phyloP scores from a whole-genome alignment of 2,797 vertebrate species.

The Gobionotothen gibberifrons region DNA sequence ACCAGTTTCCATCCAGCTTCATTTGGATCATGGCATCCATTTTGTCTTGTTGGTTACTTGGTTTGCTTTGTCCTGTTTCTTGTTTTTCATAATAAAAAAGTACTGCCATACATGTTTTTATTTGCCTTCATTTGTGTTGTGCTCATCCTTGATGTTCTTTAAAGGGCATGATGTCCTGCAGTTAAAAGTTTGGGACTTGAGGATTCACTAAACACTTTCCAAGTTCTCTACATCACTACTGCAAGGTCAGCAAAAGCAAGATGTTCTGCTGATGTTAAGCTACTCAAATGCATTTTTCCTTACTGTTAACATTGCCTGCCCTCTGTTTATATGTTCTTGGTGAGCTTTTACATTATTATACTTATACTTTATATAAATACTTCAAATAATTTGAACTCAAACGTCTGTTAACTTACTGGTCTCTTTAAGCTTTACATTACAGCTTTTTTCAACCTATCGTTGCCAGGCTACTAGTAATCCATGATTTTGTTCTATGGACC shows the following conservation, averaged over 20 bases:
- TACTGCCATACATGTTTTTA: constrained; percentile 25
- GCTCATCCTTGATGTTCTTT: constrained; percentile 23
- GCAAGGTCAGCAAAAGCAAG: constrained; percentile 7
- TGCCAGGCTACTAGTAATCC: constrained; percentile 67
- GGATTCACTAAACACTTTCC: neutral
- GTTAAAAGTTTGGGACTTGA: neutral
- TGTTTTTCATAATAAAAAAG: constrained; percentile 60
- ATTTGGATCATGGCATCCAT: constrained; percentile 62
- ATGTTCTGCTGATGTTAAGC: constrained; percentile 18
- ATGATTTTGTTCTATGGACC: constrained; percentile 46
- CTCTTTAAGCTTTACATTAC: constrained; percentile 15
- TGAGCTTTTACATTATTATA: constrained; percentile 8
- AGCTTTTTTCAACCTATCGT: constrained; percentile 39
- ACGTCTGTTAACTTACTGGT: constrained; percentile 1
- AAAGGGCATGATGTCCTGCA: neutral
- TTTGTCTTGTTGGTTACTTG: constrained; percentile 29
- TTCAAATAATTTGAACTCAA: constrained; percentile 11
- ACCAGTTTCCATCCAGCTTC: constrained; percentile 73
- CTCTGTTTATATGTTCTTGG: constrained; percentile 16
- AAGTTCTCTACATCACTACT: neutral
- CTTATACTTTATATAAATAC: neutral
- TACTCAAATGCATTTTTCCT: constrained; percentile 55
- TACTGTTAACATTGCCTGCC: constrained; percentile 46
- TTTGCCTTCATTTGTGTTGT: constrained; percentile 51
- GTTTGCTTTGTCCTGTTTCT: constrained; percentile 27